Evolutionary conservation across 2,113 vertebrate genomes (phyloP), one percentile per base, ranked within the genome.

Genomic region (Passerina amoena): DNA sequence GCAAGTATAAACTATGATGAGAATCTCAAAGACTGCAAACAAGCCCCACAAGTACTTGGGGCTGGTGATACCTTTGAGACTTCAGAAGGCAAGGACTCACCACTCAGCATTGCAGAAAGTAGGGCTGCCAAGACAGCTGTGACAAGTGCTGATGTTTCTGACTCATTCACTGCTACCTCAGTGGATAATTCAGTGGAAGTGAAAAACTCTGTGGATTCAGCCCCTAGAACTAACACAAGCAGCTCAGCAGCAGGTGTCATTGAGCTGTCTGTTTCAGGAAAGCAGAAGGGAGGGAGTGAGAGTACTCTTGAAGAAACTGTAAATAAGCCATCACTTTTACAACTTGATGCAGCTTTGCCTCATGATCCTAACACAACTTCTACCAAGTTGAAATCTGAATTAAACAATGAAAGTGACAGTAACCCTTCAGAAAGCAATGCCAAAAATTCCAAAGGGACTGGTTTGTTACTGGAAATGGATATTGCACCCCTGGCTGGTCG

Each of bases 401-500:
- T 97, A 92, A 96, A 83, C 80, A 78, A 61, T 8, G n/a, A 82
- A 94, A 76, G 59, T 77, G 73, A 87, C 60, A 61, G 24, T 61
- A 90, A 86, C 37, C 61, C 63, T 93, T 88, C 90, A 89, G 94
- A 97, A 91, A 64, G 77, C 64, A 92, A 59, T 70, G 53, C 33
- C 5, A 94, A 93, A 73, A 92, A 80, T 88, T 86, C 75, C 64
- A 40, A 68, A 86, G 54, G 45, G 56, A 72, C 63, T 78, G 61
- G 71, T 96, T 68, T 23, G 0, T 77, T 77, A 63, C 60, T 92
- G 44, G 82, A 66, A 77, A 33, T 50, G 40, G 71, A 83, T 86
- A 1, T 0, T 12, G 18, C 9, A 23, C 22, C 25, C 86, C 31
- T 38, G 77, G 66, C 90, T 48, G 17, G 4, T 82, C 82, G 60